A percentile compares a stretch with the other conserved stretches of the same genome.
Evolutionary conservation across 2,888 invertebrate genomes (phyloP).

Genomic region (Drosophila rubida): DNA sequence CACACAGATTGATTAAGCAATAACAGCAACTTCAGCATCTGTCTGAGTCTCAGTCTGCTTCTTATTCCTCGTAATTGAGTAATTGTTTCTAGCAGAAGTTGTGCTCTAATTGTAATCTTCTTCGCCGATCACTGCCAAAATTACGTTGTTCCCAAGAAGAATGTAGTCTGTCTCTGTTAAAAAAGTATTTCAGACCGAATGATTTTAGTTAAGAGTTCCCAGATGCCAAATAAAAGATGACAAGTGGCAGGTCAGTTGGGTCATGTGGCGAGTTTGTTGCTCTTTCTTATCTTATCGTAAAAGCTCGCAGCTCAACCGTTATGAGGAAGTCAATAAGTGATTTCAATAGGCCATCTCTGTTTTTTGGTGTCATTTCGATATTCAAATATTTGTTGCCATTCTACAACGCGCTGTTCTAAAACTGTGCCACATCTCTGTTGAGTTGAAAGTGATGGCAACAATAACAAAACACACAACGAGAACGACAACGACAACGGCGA

Average conservation of each 20-base stretch:
- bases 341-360: slow-evolving; percentile 35
- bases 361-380: slow-evolving; percentile 61
- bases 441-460: slow-evolving; percentile 42
- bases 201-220: slow-evolving; percentile 22
- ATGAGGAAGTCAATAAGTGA: slow-evolving; percentile 58
- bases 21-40: slow-evolving; percentile 7
- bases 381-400: slow-evolving; percentile 69
- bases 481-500: slow-evolving; percentile 22
- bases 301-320: slow-evolving; percentile 32
- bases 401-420: slow-evolving; percentile 50
- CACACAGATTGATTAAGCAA: slow-evolving; percentile 58
- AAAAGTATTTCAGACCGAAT: slow-evolving; percentile 32
- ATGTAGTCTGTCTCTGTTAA: slow-evolving; percentile 14
- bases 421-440: slow-evolving; percentile 41
- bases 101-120: slow-evolving; percentile 70
- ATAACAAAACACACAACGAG: slow-evolving; percentile 7
- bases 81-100: slow-evolving; percentile 55
- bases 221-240: slow-evolving; percentile 2
- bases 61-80: slow-evolving; percentile 48
- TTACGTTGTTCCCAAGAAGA: slow-evolving; percentile 54
- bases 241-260: slow-evolving; percentile 19
- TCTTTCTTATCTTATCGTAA: slow-evolving; percentile 53
- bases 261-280: slow-evolving; percentile 55
- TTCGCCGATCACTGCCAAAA: slow-evolving; percentile 59
- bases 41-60: not conserved